Conservation (phyloP, 2,113 vertebrate genomes). For the Chaetops frenatus region DNA sequence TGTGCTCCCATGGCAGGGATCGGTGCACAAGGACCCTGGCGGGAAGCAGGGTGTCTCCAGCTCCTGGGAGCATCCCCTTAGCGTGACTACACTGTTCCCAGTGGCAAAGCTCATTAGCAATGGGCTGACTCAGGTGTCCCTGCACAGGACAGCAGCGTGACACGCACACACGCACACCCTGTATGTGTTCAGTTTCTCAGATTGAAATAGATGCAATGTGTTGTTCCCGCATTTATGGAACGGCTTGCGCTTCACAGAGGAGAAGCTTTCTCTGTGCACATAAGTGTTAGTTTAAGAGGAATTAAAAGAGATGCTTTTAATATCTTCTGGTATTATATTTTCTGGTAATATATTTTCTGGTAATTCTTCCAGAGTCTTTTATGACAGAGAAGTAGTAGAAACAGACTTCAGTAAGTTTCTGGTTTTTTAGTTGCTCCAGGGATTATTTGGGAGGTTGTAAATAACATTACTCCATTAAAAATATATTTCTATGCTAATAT, state of each 20-base stretch:
- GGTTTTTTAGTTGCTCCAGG: neutral
- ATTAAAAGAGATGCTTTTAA: neutral
- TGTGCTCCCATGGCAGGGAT: neutral
- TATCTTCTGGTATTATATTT: too few relatives aligned
- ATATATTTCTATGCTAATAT: neutral
- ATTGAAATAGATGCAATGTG: neutral
- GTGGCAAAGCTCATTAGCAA: neutral
- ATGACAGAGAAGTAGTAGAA: neutral
- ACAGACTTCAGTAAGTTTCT: neutral
- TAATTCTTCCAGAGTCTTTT: neutral
- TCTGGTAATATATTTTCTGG: neutral
- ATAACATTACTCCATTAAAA: neutral
- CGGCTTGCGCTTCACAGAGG: neutral
- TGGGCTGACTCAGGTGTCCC: neutral
- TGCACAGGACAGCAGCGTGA: neutral
- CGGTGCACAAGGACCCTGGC: neutral
- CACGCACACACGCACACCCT: accelerated
- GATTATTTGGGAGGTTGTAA: neutral
- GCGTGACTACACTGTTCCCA: neutral
- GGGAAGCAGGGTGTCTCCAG: neutral
- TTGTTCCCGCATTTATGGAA: neutral
- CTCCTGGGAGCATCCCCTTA: neutral
- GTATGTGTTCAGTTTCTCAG: neutral
- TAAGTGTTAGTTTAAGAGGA: neutral
- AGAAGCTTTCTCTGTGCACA: neutral